Percentiles rank a stretch among this genome's conserved stretches.
These are phyloP conservation scores for Trinectes maculatus DNA, from an alignment of 2,113 vertebrate species.

Conservation along the genomic window DNA sequence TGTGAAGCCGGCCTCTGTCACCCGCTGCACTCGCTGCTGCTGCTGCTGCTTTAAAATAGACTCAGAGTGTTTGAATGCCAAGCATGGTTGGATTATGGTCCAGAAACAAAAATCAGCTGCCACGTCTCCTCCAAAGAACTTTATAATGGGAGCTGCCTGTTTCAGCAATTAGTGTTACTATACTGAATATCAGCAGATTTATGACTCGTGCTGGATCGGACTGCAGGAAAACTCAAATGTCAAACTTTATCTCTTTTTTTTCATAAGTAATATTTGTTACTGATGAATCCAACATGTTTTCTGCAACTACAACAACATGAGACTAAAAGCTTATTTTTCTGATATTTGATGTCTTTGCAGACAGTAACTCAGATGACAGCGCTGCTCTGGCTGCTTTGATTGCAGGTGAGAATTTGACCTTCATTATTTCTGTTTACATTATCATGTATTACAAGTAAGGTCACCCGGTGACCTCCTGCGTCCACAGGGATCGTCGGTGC, in stretches of 20 bases:
- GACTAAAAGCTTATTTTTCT: too few relatives aligned
- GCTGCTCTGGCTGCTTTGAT: conserved; percentile 18
- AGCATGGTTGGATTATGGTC: neutral
- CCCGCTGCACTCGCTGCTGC: neutral
- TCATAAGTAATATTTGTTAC: too few relatives aligned
- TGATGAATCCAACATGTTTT: too few relatives aligned
- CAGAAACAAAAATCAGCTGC: neutral
- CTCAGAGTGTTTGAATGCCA: conserved; percentile 11
- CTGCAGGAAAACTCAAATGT: too few relatives aligned
- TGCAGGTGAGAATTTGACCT: conserved; percentile 47
- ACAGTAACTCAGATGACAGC: neutral
- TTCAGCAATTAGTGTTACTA: too few relatives aligned
- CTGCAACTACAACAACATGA: too few relatives aligned
- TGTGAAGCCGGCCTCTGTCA: neutral
- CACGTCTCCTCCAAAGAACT: neutral
- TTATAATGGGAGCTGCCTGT: neutral
- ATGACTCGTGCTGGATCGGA: too few relatives aligned
- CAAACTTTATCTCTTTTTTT: too few relatives aligned
- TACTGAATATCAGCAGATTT: too few relatives aligned
- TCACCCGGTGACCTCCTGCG: neutral
- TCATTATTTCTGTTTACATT: too few relatives aligned
- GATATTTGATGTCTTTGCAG: conserved; percentile 46
- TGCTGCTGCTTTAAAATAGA: conserved; percentile 9
- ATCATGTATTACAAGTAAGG: too few relatives aligned
- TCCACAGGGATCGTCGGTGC: conserved; percentile 12